Evolutionary conservation across 2,888 invertebrate species (phyloP).

Genomic region (Sinohyriopsis cumingii): DNA sequence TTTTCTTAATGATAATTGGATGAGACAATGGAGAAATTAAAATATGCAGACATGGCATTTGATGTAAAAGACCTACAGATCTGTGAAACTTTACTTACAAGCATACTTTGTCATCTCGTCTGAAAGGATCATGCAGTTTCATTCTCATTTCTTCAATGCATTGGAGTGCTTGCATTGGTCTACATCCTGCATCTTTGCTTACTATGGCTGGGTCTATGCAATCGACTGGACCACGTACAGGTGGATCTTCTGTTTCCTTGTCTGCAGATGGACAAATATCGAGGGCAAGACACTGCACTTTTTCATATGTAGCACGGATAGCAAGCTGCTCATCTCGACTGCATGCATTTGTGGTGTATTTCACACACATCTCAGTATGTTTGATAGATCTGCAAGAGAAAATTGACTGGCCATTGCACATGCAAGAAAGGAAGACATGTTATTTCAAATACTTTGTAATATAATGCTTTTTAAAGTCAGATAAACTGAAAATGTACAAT

Average conservation of each 20-base stretch:
- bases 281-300: conserved; percentile 28
- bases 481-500: too few species aligned
- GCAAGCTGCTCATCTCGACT: neutral
- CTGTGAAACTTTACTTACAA: conserved; percentile 14
- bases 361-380: conserved; percentile 12
- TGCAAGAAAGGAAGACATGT: too few species aligned
- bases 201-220: conserved; percentile 23
- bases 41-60: too few species aligned
- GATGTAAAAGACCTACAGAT: too few species aligned
- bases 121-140: conserved; percentile 12
- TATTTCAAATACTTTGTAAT: too few species aligned
- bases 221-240: conserved; percentile 13
- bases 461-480: too few species aligned
- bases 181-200: conserved; percentile 13
- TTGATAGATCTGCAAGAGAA: conserved; percentile 11
- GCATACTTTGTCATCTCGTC: conserved; percentile 1
- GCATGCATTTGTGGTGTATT: conserved; percentile 11
- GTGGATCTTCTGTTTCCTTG: conserved; percentile 6
- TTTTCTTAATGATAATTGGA: too few species aligned
- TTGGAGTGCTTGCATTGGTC: neutral
- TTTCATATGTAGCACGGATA: conserved; percentile 16
- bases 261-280: conserved; percentile 24
- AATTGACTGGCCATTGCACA: too few species aligned
- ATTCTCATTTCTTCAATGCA: conserved; percentile 14
- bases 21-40: too few species aligned